Percentiles rank a stretch among this genome's conserved stretches.
Conservation (phyloP, 1,140 invertebrate species). For the Zelostemma sp. region DNA sequence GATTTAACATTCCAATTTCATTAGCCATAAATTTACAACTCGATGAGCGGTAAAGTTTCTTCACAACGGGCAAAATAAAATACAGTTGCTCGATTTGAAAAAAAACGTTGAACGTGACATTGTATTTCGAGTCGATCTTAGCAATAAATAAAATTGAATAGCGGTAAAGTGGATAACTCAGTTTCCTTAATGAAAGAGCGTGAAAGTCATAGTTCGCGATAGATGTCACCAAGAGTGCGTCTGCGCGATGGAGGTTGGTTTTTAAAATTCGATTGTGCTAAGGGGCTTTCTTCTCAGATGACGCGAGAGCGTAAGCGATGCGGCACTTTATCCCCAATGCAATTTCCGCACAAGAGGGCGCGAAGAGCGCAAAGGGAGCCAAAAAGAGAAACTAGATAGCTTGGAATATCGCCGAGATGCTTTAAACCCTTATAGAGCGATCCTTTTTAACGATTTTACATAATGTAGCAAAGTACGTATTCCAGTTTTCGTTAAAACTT, state of each 20-base stretch:
- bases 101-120: neutral
- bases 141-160: constrained; percentile 6
- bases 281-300: constrained; percentile 46
- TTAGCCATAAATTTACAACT: neutral
- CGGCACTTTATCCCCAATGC: constrained; percentile 49
- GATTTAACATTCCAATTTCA: no score
- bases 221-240: neutral
- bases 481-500: constrained; percentile 21
- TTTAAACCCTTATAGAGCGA: neutral
- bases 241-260: constrained; percentile 3
- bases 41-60: no score
- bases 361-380: constrained; percentile 35
- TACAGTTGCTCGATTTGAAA: neutral
- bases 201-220: constrained; percentile 2
- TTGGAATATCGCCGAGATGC: constrained; percentile 27
- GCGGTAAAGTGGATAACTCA: constrained; percentile 8
- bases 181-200: constrained; percentile 12
- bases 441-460: constrained; percentile 31
- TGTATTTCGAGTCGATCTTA: neutral
- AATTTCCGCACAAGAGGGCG: constrained; percentile 46
- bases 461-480: constrained; percentile 29
- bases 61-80: no score
- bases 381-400: constrained; percentile 40
- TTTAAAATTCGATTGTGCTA: constrained; percentile 48
- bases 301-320: constrained; percentile 45